Conservation (phyloP, 1,140 invertebrate species). For the Lepidostoma basale region DNA sequence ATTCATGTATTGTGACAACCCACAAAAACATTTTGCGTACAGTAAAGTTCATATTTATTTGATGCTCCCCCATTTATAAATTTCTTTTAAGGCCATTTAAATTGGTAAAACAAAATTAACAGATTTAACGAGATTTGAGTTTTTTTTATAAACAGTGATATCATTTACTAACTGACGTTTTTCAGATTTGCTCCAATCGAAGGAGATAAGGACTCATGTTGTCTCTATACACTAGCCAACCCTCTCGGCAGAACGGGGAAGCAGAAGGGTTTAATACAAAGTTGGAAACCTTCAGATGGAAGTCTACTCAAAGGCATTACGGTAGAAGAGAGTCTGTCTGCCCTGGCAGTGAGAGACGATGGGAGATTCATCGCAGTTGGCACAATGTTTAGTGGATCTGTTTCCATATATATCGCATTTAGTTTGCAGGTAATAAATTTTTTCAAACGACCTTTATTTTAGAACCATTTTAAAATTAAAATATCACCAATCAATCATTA, state of each 20-base stretch:
- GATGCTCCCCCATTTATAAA: no score
- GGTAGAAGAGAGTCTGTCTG: slow-evolving; percentile 78
- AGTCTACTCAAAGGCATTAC: slow-evolving; percentile 61
- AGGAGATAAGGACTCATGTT: slow-evolving; percentile 66
- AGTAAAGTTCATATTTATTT: no score
- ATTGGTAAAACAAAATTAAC: no score
- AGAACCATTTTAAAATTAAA: neutral
- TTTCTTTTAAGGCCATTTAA: no score
- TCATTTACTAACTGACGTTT: neutral
- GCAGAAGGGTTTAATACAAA: slow-evolving; percentile 73
- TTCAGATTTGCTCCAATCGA: slow-evolving; percentile 74
- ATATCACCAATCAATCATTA: no score
- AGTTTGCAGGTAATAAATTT: slow-evolving; percentile 77
- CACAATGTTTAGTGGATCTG: slow-evolving; percentile 89
- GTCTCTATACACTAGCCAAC: slow-evolving; percentile 84
- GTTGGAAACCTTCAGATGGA: slow-evolving; percentile 70
- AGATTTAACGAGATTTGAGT: no score
- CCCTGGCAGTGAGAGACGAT: slow-evolving; percentile 87
- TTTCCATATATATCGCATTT: slow-evolving; percentile 90
- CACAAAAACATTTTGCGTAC: no score
- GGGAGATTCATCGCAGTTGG: slow-evolving; percentile 90
- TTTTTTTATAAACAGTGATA: no score
- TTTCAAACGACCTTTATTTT: neutral
- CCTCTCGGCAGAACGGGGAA: slow-evolving; percentile 71
- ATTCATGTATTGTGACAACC: no score